Percentiles rank a stretch among this genome's conserved stretches.
phyloP scores from a whole-genome alignment of 2,888 invertebrate genomes.

The Diarsia brunnea region DNA sequence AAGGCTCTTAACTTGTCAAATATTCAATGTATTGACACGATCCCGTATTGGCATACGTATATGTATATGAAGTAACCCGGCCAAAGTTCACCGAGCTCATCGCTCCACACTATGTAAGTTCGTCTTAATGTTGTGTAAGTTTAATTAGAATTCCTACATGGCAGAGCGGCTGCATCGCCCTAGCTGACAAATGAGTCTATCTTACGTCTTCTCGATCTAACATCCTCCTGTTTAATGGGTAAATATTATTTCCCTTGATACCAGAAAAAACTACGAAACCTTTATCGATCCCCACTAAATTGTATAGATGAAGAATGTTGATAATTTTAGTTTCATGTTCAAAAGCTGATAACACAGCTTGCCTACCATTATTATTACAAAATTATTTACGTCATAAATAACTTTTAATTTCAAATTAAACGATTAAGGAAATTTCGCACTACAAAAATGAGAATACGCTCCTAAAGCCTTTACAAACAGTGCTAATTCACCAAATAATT shows the following conservation, averaged over 20 bases:
- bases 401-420: slow-evolving; percentile 34
- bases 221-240: slow-evolving; percentile 64
- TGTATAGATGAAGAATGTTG: not conserved
- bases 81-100: slow-evolving; percentile 80
- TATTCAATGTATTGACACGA: slow-evolving; percentile 58
- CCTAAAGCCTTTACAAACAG: slow-evolving; percentile 52
- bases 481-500: slow-evolving; percentile 55
- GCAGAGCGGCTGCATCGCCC: slow-evolving; percentile 69
- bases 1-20: slow-evolving; percentile 39
- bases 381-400: not conserved
- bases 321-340: not conserved
- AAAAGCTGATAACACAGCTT: not conserved
- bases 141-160: slow-evolving; percentile 84
- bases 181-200: slow-evolving; percentile 81
- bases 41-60: slow-evolving; percentile 64
- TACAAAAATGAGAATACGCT: slow-evolving; percentile 41
- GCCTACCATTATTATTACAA: not conserved
- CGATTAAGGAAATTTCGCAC: slow-evolving; percentile 20
- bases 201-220: slow-evolving; percentile 70
- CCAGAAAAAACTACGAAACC: not conserved
- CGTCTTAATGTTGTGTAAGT: slow-evolving; percentile 83
- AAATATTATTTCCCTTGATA: slow-evolving; percentile 60
- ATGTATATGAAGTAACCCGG: slow-evolving; percentile 69
- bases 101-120: slow-evolving; percentile 79
- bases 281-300: not conserved